phyloP scores from a whole-genome alignment of 1,140 invertebrate species.

The Triops longicaudatus region DNA sequence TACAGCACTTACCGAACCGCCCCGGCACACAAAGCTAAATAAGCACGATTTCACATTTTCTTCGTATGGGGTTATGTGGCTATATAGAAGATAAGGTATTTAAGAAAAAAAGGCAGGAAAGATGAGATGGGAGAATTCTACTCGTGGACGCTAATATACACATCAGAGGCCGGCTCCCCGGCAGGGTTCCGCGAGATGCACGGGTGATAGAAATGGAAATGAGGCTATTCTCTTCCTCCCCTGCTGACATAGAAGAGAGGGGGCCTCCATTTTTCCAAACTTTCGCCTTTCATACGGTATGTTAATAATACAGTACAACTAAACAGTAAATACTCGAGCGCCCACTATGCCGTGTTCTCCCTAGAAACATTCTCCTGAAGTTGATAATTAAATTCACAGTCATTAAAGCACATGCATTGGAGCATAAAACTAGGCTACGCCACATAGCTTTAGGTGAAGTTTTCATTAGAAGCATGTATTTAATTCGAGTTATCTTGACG shows the following conservation, averaged over 20 bases:
- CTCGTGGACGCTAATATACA: constrained; percentile 14
- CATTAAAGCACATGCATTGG: not conserved
- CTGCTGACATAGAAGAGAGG: constrained; percentile 9
- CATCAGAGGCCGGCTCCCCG: constrained; percentile 8
- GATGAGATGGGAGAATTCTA: not conserved
- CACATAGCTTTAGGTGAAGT: no score
- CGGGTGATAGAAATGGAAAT: constrained; percentile 15
- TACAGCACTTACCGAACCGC: not conserved
- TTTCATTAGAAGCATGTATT: no score
- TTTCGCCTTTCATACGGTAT: not conserved
- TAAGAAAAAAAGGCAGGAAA: not conserved
- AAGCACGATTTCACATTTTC: constrained; percentile 1
- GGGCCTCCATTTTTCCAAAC: not conserved
- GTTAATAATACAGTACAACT: not conserved
- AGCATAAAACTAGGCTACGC: no score
- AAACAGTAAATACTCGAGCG: not conserved
- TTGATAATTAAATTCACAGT: not conserved
- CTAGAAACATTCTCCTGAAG: not conserved
- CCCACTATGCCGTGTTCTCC: not conserved
- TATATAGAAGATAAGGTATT: not conserved
- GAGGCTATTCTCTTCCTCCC: constrained; percentile 14
- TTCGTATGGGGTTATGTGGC: not conserved
- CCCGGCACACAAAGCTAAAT: constrained; percentile 6
- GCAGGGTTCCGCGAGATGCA: constrained; percentile 9
- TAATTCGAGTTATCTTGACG: no score